Evolutionary conservation across 2,797 vertebrate species (phyloP).

Genomic region (Steatocranus sp.): DNA sequence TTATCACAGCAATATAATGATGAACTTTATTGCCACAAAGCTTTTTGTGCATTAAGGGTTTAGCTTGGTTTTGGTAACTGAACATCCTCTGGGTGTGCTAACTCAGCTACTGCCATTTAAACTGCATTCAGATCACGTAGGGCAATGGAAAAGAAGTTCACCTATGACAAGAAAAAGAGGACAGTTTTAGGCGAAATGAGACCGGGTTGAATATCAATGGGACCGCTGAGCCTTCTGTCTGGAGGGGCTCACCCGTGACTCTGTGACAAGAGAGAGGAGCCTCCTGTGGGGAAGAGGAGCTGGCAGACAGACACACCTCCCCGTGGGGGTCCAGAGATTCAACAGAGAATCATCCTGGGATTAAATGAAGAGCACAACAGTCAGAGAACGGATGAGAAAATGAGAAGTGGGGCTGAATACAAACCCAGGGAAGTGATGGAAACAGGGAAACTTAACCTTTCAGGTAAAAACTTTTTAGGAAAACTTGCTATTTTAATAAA

Average conservation of each 20-base stretch:
- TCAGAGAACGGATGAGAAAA: not conserved
- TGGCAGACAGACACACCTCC: constrained; percentile 6
- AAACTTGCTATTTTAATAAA: not conserved
- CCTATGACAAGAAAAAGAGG: not conserved
- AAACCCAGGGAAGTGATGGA: not conserved
- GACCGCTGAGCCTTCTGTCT: not conserved
- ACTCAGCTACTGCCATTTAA: not conserved
- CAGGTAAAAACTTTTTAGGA: not conserved
- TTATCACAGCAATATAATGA: not conserved
- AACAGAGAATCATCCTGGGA: not conserved
- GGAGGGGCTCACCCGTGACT: constrained; percentile 1
- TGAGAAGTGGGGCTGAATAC: not conserved
- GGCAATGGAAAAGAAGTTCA: not conserved
- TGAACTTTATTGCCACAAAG: not conserved
- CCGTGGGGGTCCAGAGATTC: not conserved
- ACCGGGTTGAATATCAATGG: not conserved
- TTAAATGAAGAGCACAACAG: constrained; percentile 5
- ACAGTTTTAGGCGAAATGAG: constrained; percentile 21
- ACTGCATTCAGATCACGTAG: not conserved
- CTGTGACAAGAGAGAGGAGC: constrained; percentile 2
- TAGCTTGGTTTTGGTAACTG: not conserved
- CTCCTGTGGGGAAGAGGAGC: constrained; percentile 22
- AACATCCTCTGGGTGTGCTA: not conserved
- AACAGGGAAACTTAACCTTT: not conserved
- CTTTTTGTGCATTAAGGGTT: not conserved